Conservation (phyloP, 2,888 invertebrate genomes). For the Spodoptera exigua region DNA sequence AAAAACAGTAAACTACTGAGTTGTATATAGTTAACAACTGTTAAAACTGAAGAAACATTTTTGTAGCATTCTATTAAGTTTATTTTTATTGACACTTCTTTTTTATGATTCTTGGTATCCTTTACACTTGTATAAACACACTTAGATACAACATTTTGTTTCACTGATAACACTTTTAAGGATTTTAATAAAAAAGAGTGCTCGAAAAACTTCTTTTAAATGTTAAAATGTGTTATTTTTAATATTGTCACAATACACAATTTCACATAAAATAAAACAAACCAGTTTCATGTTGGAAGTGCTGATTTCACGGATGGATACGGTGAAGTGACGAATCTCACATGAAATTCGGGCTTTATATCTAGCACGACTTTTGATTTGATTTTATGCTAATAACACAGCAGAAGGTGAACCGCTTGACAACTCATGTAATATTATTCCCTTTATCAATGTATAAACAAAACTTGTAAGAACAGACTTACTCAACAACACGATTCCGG, state of each 20-base stretch:
- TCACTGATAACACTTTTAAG: too few relatives aligned
- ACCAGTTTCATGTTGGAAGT: constrained; percentile 72
- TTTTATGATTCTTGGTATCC: too few relatives aligned
- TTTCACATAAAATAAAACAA: constrained; percentile 56
- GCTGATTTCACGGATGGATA: constrained; percentile 57
- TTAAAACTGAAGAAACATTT: too few relatives aligned
- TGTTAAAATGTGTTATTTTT: too few relatives aligned
- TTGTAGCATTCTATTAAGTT: too few relatives aligned
- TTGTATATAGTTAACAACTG: too few relatives aligned
- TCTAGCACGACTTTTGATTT: constrained; percentile 56
- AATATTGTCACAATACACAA: constrained; percentile 34
- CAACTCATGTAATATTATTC: constrained; percentile 46
- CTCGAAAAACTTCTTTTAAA: not conserved
- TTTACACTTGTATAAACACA: too few relatives aligned
- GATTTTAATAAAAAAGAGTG: too few relatives aligned
- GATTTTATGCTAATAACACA: constrained; percentile 47
- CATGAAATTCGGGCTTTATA: constrained; percentile 64
- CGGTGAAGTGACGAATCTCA: constrained; percentile 61
- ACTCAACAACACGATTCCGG: constrained; percentile 18
- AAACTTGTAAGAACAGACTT: constrained; percentile 28
- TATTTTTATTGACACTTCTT: too few relatives aligned
- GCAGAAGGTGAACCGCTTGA: constrained; percentile 73
- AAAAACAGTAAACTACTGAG: too few relatives aligned
- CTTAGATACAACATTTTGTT: too few relatives aligned
- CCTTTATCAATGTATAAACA: constrained; percentile 40